Conservation (phyloP, 2,888 invertebrate species). For the Macaria notata region DNA sequence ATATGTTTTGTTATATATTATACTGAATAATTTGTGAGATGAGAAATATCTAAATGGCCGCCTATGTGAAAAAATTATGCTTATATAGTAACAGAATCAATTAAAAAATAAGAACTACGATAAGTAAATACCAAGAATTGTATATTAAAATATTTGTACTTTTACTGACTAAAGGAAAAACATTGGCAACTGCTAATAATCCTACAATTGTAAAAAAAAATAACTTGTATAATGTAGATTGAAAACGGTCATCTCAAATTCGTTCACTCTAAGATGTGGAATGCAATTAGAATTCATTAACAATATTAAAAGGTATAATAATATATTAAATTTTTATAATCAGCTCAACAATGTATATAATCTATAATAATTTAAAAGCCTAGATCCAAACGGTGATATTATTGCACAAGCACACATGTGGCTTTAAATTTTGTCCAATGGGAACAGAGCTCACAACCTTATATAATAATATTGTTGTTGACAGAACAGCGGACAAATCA, state of each 20-base stretch:
- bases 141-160: constrained; percentile 90
- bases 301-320: constrained; percentile 84
- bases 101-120: constrained; percentile 80
- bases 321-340: constrained; percentile 84
- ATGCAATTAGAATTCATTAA: constrained; percentile 84
- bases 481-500: constrained; percentile 65
- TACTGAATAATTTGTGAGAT: constrained; percentile 76
- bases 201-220: constrained; percentile 80
- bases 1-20: constrained; percentile 73
- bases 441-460: constrained; percentile 83
- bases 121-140: constrained; percentile 83
- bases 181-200: constrained; percentile 82
- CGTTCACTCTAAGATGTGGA: constrained; percentile 82
- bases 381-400: constrained; percentile 83
- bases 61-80: constrained; percentile 74
- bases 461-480: constrained; percentile 70
- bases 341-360: constrained; percentile 85
- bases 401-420: constrained; percentile 83
- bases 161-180: constrained; percentile 90
- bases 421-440: constrained; percentile 74
- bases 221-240: constrained; percentile 81
- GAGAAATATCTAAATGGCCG: constrained; percentile 73
- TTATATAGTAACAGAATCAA: constrained; percentile 79
- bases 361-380: constrained; percentile 84
- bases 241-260: constrained; percentile 81